Percentiles rank a stretch among this genome's conserved stretches.
Conservation (phyloP, 2,888 invertebrate genomes). For the Sphaerophoria rueppellii region DNA sequence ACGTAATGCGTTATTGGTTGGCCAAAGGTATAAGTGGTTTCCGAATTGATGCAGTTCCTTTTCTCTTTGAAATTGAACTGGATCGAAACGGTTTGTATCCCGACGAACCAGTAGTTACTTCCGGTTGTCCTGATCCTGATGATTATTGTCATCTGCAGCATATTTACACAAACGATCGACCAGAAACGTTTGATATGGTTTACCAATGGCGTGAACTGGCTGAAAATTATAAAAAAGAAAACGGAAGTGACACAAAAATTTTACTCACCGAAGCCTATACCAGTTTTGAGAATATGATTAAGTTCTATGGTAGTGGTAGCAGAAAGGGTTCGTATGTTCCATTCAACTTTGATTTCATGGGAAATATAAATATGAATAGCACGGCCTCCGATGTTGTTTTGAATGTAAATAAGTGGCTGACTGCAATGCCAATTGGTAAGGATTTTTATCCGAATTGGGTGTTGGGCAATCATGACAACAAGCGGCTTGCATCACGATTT, state of each 20-base stretch:
- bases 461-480: slow-evolving; percentile 90
- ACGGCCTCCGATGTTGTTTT: slow-evolving; percentile 83
- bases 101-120: slow-evolving; percentile 82
- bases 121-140: slow-evolving; percentile 83
- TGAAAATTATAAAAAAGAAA: slow-evolving; percentile 83
- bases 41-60: slow-evolving; percentile 83
- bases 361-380: slow-evolving; percentile 81
- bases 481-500: slow-evolving; percentile 87
- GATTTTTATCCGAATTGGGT: slow-evolving; percentile 78
- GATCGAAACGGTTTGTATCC: slow-evolving; percentile 57
- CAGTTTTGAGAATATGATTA: slow-evolving; percentile 82
- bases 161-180: slow-evolving; percentile 85
- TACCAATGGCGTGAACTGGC: slow-evolving; percentile 86
- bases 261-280: slow-evolving; percentile 86
- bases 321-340: slow-evolving; percentile 84
- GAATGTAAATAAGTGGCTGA: slow-evolving; percentile 84
- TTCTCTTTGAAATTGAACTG: slow-evolving; percentile 80
- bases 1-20: slow-evolving; percentile 87
- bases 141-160: slow-evolving; percentile 84
- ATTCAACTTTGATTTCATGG: slow-evolving; percentile 86
- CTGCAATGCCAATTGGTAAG: slow-evolving; percentile 81
- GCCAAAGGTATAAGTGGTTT: slow-evolving; percentile 85
- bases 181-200: slow-evolving; percentile 86
- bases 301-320: slow-evolving; percentile 84
- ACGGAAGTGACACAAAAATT: slow-evolving; percentile 82